Percentiles rank a stretch among this genome's conserved stretches.
These are phyloP conservation scores for Campylomormyrus tamandua DNA, from an alignment of 2,113 vertebrate species.

Conservation along the genomic window DNA sequence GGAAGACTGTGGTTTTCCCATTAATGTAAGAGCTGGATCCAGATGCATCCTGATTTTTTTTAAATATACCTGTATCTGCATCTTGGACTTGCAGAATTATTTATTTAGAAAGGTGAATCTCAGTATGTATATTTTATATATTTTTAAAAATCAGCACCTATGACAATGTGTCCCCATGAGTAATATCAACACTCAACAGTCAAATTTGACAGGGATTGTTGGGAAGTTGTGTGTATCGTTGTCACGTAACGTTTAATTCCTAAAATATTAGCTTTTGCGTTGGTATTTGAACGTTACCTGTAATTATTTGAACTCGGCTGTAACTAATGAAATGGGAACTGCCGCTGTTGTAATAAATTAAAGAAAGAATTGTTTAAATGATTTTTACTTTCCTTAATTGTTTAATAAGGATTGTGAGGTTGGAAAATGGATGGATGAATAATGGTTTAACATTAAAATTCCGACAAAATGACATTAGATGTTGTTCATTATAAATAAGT, in stretches of 20 bases:
- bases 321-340: background rate
- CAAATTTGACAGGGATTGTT: background rate
- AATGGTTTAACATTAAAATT: background rate
- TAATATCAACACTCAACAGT: background rate
- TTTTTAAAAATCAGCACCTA: background rate
- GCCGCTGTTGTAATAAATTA: background rate
- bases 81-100: background rate
- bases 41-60: background rate
- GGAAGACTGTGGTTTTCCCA: constrained; percentile 41
- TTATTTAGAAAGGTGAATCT: background rate
- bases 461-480: background rate
- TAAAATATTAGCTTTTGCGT: background rate
- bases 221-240: background rate
- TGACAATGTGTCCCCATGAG: background rate
- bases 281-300: background rate
- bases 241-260: background rate
- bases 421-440: background rate
- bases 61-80: background rate
- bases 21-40: constrained; percentile 24
- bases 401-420: background rate
- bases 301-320: background rate
- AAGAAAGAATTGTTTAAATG: background rate
- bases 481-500: background rate
- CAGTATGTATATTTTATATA: background rate
- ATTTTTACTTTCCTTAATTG: background rate